Conservation (phyloP, 2,888 invertebrate species). For the Dyspetes luteomarginatus region DNA sequence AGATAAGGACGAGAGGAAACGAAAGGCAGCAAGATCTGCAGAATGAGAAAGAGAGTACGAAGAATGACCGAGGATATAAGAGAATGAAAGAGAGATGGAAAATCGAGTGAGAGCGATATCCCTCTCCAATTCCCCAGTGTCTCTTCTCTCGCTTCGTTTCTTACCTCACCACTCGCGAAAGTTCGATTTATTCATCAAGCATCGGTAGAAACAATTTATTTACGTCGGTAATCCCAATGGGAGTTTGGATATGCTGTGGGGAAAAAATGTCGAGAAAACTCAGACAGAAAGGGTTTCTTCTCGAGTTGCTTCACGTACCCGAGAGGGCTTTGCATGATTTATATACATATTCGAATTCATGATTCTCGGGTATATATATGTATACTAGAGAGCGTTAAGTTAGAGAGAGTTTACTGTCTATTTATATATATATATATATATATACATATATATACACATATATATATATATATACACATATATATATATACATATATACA, state of each 20-base stretch:
- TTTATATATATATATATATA: neutral
- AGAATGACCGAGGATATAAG: constrained; percentile 23
- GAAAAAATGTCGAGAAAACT: constrained; percentile 13
- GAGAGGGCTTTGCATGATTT: constrained; percentile 36
- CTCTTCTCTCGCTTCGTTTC: constrained; percentile 62
- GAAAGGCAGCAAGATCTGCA: constrained; percentile 16
- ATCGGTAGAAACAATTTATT: constrained; percentile 62
- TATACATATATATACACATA: too few species aligned
- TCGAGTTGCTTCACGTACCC: constrained; percentile 22
- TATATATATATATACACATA: neutral
- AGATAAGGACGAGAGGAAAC: constrained; percentile 8
- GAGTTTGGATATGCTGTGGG: constrained; percentile 15
- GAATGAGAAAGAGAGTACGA: constrained; percentile 8
- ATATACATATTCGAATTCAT: constrained; percentile 2
- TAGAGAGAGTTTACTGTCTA: too few species aligned
- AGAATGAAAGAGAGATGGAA: constrained; percentile 44
- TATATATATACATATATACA: too few species aligned
- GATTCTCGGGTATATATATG: neutral
- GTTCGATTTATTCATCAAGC: constrained; percentile 65
- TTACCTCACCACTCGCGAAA: constrained; percentile 31
- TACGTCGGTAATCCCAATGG: constrained; percentile 53
- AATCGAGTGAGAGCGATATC: constrained; percentile 36
- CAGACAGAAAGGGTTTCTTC: constrained; percentile 31
- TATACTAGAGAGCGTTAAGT: too few species aligned
- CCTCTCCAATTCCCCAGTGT: constrained; percentile 51